Percentiles rank a stretch among this genome's conserved stretches.
phyloP scores from a whole-genome alignment of 2,888 invertebrate genomes.

The Anorthoa munda region DNA sequence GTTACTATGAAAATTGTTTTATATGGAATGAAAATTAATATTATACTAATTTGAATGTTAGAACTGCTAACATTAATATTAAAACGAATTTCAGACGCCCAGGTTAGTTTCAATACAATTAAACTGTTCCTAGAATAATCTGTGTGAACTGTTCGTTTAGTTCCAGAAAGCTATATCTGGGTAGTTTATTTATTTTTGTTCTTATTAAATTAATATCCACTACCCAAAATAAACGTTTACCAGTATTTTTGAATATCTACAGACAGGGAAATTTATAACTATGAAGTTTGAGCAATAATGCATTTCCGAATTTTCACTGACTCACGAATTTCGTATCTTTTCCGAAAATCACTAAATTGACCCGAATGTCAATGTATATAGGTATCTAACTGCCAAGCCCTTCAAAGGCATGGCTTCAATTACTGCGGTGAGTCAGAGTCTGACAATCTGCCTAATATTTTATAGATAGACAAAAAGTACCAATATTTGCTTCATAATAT shows the following conservation, averaged over 20 bases:
- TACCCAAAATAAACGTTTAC: not conserved
- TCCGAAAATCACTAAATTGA: constrained; percentile 3
- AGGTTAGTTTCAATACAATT: not conserved
- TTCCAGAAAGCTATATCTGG: not conserved
- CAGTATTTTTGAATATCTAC: not conserved
- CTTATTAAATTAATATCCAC: not conserved
- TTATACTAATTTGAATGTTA: not conserved
- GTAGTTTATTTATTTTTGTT: not conserved
- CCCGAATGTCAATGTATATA: constrained; percentile 11
- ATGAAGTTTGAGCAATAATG: not conserved
- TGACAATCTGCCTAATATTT: constrained; percentile 28
- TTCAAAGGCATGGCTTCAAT: constrained; percentile 48
- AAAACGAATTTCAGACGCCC: not conserved
- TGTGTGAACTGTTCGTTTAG: not conserved
- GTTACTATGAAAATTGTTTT: not conserved
- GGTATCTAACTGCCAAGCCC: constrained; percentile 35
- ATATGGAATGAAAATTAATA: no score
- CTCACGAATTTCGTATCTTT: constrained; percentile 29
- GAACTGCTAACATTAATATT: not conserved
- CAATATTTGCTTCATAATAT: not conserved
- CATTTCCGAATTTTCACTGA: not conserved
- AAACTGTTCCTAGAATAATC: not conserved
- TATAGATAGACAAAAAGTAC: constrained; percentile 22
- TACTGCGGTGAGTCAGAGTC: constrained; percentile 49
- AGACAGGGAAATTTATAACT: not conserved